Conservation (phyloP, 2,113 vertebrate genomes). For the Setophaga kirtlandii region DNA sequence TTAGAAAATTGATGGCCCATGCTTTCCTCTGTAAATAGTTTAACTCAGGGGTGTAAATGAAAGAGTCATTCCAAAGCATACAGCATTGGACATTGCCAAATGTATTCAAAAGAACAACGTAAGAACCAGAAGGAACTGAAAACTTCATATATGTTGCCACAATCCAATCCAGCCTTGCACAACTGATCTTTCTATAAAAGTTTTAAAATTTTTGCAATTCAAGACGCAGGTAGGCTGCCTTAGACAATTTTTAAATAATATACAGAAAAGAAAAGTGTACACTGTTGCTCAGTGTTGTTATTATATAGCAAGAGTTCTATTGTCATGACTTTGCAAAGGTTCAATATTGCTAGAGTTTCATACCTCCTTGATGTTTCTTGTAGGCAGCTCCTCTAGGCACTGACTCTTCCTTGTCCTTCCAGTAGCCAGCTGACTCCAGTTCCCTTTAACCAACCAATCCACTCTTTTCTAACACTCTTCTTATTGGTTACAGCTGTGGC, state of each 20-base stretch:
- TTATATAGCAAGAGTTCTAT: no score
- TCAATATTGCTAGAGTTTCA: no score
- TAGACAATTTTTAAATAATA: neutral
- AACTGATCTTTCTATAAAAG: neutral
- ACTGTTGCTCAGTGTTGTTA: neutral
- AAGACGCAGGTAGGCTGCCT: neutral
- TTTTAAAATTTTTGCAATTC: neutral
- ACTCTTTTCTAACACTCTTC: no score
- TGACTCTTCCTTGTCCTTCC: no score
- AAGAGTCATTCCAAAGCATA: neutral
- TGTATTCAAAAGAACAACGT: neutral
- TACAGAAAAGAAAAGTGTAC: neutral
- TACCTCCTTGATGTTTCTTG: no score
- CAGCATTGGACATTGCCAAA: neutral
- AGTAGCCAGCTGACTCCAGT: no score
- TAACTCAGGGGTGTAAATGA: conserved; percentile 15
- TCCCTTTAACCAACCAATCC: no score
- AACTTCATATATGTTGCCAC: neutral
- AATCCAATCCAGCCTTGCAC: neutral
- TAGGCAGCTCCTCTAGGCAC: no score
- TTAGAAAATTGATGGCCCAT: neutral
- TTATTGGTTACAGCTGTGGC: no score
- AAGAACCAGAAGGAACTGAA: neutral
- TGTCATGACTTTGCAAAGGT: no score
- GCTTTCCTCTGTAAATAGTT: neutral